Percentiles rank a stretch among this genome's conserved stretches.
Conservation (phyloP, 1,140 invertebrate species). For the Eufriesea mexicana region DNA sequence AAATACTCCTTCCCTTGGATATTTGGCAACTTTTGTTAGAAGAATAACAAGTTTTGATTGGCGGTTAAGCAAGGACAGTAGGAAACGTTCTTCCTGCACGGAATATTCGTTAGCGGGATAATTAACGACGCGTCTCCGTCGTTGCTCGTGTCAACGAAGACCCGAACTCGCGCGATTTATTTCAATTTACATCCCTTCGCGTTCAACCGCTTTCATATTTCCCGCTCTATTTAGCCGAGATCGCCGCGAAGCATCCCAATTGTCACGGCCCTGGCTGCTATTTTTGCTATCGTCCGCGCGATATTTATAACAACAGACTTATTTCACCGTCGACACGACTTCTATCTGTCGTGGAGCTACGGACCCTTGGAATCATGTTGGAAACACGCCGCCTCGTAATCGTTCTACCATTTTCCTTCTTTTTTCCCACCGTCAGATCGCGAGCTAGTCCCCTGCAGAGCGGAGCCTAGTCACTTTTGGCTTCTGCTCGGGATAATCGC, state of each 20-base stretch:
- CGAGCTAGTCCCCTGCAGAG: neutral
- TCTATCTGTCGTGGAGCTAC: constrained; percentile 37
- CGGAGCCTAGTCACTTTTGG: neutral
- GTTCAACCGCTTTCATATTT: neutral
- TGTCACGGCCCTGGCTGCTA: constrained; percentile 76
- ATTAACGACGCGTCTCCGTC: neutral
- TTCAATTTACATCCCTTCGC: neutral
- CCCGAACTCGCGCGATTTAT: neutral
- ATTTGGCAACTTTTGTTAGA: neutral
- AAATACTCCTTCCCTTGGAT: neutral
- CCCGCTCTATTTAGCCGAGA: neutral
- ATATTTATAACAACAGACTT: constrained; percentile 78
- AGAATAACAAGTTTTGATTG: constrained; percentile 26
- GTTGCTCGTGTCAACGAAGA: neutral
- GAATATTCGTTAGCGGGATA: neutral
- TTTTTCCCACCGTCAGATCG: too few relatives aligned
- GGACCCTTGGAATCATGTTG: constrained; percentile 40
- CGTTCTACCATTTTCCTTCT: neutral
- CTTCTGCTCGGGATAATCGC: neutral
- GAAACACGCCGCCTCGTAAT: constrained; percentile 8
- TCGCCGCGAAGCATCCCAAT: constrained; percentile 19
- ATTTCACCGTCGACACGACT: constrained; percentile 67
- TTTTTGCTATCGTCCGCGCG: constrained; percentile 74
- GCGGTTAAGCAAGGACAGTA: neutral
- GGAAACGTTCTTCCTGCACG: neutral